Evolutionary conservation across 2,888 invertebrate species (phyloP).

Genomic region (Petrolisthes cinctipes): DNA sequence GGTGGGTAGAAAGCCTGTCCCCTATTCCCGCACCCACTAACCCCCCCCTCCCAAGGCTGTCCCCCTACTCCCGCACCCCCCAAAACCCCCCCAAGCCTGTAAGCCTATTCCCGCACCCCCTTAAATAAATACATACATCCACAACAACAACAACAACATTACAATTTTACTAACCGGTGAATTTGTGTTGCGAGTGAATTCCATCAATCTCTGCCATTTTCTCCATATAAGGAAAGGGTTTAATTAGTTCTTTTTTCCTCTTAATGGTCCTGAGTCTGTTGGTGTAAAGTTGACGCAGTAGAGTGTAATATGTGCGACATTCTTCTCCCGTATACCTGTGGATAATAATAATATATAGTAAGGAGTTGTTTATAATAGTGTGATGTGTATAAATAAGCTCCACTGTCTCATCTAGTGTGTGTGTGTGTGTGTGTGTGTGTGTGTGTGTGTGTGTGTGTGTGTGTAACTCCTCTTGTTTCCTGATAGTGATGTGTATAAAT

Average conservation of each 20-base stretch:
- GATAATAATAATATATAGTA: neutral
- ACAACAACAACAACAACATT: neutral
- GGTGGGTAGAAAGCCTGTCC: too few relatives aligned
- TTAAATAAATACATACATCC: neutral
- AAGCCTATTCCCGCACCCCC: neutral
- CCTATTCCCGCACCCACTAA: too few relatives aligned
- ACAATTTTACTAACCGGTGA: constrained; percentile 28
- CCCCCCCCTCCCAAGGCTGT: too few relatives aligned
- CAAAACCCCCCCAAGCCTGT: too few relatives aligned
- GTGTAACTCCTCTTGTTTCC: too few relatives aligned
- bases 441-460: neutral
- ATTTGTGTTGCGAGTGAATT: constrained; percentile 37
- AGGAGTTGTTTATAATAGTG: neutral
- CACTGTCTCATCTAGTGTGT: too few relatives aligned
- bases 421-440: too few relatives aligned
- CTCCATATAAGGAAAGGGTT: constrained; percentile 53
- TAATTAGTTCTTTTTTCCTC: constrained; percentile 39
- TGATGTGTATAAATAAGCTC: too few relatives aligned
- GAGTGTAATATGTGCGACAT: constrained; percentile 41
- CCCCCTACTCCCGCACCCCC: too few relatives aligned
- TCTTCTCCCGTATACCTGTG: constrained; percentile 51
- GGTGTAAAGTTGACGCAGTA: constrained; percentile 44
- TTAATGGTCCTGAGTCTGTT: constrained; percentile 41
- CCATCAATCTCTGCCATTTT: constrained; percentile 50
- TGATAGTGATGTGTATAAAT: too few relatives aligned